Evolutionary conservation across 2,113 vertebrate species (phyloP).

Genomic region (Melierax canorus): DNA sequence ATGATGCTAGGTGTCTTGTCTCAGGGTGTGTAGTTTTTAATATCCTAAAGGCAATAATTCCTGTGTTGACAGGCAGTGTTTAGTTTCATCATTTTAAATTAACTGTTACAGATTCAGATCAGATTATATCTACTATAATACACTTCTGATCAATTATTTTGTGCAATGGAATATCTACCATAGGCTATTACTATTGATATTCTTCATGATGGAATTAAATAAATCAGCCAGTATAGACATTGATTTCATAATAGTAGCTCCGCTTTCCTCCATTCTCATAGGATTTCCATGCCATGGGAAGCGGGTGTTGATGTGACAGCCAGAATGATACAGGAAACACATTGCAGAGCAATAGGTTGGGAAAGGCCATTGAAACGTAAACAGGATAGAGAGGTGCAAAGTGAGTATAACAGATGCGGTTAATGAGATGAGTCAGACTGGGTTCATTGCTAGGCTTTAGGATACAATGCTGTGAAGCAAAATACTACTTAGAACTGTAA

Average conservation of each 20-base stretch:
- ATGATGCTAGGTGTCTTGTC: neutral
- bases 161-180: neutral
- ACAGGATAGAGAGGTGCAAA: neutral
- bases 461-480: fast-evolving
- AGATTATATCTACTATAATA: neutral
- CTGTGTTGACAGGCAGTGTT: neutral
- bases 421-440: neutral
- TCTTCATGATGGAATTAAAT: neutral
- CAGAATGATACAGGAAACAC: neutral
- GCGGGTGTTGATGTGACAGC: neutral
- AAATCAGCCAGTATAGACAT: neutral
- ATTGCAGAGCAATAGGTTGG: neutral
- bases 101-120: neutral
- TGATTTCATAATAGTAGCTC: neutral
- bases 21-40: neutral
- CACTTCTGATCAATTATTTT: neutral
- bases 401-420: neutral
- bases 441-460: neutral
- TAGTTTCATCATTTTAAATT: neutral
- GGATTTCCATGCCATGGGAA: neutral
- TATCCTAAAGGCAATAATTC: neutral
- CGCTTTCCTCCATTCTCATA: neutral
- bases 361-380: neutral
- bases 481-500: neutral
- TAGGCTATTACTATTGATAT: neutral